Base-by-base conservation (phyloP, 2,888 invertebrate species). In the Dermolepida albohirtum region DNA sequence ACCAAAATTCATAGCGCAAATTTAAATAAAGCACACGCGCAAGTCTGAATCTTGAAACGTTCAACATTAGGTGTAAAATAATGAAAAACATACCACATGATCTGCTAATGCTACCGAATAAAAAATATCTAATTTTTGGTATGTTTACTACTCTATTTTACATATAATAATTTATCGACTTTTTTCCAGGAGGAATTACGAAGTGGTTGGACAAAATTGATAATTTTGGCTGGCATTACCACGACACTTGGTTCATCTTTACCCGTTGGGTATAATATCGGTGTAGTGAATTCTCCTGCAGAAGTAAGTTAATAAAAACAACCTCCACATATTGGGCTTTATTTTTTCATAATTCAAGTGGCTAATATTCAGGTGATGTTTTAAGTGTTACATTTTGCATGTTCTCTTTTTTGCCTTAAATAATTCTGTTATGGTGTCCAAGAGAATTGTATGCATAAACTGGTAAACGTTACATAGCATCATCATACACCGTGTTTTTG, bases 221-320 rank as follows among this genome's bases (percentile, higher is more conserved):
- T 95, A 73, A 78, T 90, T 34, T 79, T 94, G 69, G 90, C 92
- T 22, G 92, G 91, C 11, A 80, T 89, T 64, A 87, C 89, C 2
- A 90, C 93, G 43, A 91, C 92, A 1, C 78, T 95, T 14, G 95
- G 95, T 5, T 89, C 90, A 1, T 92, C 93, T 2, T 82, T 95
- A 54, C 92, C 94, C 5, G 91, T 93, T 54, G 95, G 95, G 41
- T 95, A 90, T 81, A 92, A 92, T 78, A 93, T 95, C 68, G 95
- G 95, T 51, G 94, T 94, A 16, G 89, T 96, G 72, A 95, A 95
- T 82, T 90, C 92, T 22, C 94, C 95, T 0, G 90, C 91, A 55
- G 84, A 86, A 77, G 95, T 95, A 83, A 69, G 69, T 69, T 40
- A 12, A 34, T 11, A 27, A 57, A 43, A 59, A 22, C 6, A 47